These are phyloP conservation scores for Daubentonia madagascariensis DNA, from an alignment of 2,113 vertebrate species.

Conservation along the genomic window DNA sequence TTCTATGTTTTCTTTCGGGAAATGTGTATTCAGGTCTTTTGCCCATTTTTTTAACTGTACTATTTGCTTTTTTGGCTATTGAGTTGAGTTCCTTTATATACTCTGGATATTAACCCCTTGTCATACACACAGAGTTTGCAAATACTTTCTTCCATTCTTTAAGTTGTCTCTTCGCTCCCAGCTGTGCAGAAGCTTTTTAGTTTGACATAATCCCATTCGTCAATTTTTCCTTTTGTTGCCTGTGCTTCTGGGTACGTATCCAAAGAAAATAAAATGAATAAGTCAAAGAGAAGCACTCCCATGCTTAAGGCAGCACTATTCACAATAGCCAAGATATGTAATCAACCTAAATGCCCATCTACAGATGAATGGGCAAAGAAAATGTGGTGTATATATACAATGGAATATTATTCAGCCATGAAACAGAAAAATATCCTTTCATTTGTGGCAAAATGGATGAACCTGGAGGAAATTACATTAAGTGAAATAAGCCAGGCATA, in stretches of 20 bases:
- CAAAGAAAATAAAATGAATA: not conserved
- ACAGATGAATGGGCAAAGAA: not conserved
- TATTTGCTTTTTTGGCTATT: not conserved
- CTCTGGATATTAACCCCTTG: not conserved
- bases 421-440: not conserved
- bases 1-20: not conserved
- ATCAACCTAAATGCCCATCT: not conserved
- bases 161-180: not conserved
- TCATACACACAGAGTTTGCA: not conserved
- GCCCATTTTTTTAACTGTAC: not conserved
- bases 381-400: not conserved
- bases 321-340: not conserved
- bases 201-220: not conserved
- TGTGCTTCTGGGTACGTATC: not conserved
- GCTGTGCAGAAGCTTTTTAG: not conserved
- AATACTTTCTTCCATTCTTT: not conserved
- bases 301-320: not conserved
- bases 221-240: not conserved
- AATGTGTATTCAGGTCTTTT: not conserved
- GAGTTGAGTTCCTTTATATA: not conserved
- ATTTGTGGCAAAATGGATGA: not conserved
- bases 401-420: not conserved
- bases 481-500: not conserved
- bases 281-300: not conserved
- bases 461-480: not conserved